phyloP scores from a whole-genome alignment of 2,888 invertebrate species.

The Chymomyza caudatula region DNA sequence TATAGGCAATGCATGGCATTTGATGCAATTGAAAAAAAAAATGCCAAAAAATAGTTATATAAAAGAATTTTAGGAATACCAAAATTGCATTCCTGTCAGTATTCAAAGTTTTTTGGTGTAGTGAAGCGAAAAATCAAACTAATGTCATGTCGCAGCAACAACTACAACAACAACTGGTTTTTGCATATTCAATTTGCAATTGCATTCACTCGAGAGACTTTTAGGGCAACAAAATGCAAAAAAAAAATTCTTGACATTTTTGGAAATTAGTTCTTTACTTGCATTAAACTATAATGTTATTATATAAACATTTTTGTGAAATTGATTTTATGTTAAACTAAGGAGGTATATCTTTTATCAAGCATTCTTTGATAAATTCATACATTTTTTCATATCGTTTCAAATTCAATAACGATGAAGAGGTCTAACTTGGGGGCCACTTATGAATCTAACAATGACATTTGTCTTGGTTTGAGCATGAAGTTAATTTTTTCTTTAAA shows the following conservation, averaged over 20 bases:
- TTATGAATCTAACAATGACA: no score
- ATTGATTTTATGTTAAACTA: no score
- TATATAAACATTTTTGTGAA: no score
- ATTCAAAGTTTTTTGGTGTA: conserved; percentile 26
- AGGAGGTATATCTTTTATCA: no score
- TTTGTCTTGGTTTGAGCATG: no score
- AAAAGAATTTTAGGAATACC: conserved; percentile 10
- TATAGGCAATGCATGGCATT: conserved; percentile 30
- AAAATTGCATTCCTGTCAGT: not conserved
- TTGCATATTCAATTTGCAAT: conserved; percentile 46
- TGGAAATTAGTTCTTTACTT: not conserved
- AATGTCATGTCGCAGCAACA: conserved; percentile 8
- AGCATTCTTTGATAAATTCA: no score
- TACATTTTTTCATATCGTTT: no score
- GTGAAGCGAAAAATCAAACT: conserved; percentile 27
- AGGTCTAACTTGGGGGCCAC: no score
- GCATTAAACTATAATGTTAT: no score
- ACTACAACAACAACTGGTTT: conserved; percentile 23
- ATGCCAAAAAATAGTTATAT: not conserved
- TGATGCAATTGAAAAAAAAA: not conserved
- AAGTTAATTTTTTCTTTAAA: no score
- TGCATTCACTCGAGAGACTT: not conserved
- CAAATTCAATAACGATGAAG: no score
- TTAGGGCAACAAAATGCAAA: not conserved
- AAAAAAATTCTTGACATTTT: not conserved